A percentile compares a stretch with the other conserved stretches of the same genome.
Conservation (phyloP, 2,797 vertebrate genomes). For the Phrynocephalus forsythii region DNA sequence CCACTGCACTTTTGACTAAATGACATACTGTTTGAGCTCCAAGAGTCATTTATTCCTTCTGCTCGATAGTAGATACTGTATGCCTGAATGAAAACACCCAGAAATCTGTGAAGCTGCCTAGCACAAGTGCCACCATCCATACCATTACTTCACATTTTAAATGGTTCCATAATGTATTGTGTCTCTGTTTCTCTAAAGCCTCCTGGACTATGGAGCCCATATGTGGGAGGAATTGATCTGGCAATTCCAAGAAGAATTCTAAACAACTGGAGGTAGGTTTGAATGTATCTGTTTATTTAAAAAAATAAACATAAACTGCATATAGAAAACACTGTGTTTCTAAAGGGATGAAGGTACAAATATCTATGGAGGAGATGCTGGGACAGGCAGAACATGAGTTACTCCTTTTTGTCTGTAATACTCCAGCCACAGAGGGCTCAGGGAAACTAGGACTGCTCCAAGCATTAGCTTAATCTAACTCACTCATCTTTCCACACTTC, state of each 20-base stretch:
- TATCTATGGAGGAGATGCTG: not conserved
- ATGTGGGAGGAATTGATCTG: too few species aligned
- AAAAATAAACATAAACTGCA: not conserved
- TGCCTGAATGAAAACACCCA: not conserved
- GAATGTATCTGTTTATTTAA: not conserved
- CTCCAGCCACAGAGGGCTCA: not conserved
- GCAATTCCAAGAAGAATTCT: not conserved
- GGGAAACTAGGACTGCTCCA: not conserved
- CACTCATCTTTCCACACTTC: not conserved
- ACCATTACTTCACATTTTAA: not conserved
- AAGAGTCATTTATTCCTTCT: not conserved
- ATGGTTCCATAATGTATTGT: not conserved
- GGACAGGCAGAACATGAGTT: not conserved
- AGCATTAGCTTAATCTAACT: not conserved
- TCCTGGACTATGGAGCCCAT: not conserved
- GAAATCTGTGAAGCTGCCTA: not conserved
- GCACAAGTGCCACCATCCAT: not conserved
- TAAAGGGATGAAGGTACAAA: not conserved
- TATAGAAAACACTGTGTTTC: not conserved
- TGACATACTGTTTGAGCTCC: too few species aligned
- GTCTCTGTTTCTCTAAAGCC: not conserved
- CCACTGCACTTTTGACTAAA: not conserved
- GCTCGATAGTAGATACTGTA: too few species aligned
- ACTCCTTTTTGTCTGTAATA: not conserved
- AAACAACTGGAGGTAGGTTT: not conserved